Conservation (phyloP, 1,140 invertebrate species). For the Colletes gigas region DNA sequence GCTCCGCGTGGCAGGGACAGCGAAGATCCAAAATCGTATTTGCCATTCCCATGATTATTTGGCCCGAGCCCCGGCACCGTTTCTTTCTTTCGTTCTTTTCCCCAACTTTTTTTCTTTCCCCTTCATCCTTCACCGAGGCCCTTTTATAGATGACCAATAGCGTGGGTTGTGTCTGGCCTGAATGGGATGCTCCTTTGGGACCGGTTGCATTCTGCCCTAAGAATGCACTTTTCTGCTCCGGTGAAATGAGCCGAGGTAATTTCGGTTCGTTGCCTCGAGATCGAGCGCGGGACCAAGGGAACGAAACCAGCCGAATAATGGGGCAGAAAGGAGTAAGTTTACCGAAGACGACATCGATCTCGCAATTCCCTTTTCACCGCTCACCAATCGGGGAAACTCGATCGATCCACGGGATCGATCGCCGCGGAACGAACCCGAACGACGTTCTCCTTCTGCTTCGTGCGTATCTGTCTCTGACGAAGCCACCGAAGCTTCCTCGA, state of each 20-base stretch:
- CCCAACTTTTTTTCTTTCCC: neutral
- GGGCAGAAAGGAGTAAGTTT: constrained; percentile 55
- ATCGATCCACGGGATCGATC: constrained; percentile 18
- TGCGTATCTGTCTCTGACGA: constrained; percentile 15
- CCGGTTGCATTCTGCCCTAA: constrained; percentile 56
- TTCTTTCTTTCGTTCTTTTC: neutral
- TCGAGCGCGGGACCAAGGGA: constrained; percentile 7
- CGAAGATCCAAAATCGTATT: constrained; percentile 72
- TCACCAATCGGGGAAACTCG: constrained; percentile 13
- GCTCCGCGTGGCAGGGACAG: constrained; percentile 60
- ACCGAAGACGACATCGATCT: constrained; percentile 51
- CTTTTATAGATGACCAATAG: constrained; percentile 74
- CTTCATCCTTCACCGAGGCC: constrained; percentile 46
- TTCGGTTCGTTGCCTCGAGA: constrained; percentile 63
- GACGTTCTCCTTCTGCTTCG: neutral
- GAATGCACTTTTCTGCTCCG: constrained; percentile 72
- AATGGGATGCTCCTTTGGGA: constrained; percentile 74
- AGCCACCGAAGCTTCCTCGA: constrained; percentile 11
- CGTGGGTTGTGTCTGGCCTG: constrained; percentile 62
- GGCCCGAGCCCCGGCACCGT: constrained; percentile 47
- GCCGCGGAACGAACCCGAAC: neutral
- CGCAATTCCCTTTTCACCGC: constrained; percentile 23
- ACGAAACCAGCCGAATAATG: constrained; percentile 23
- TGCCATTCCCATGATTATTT: constrained; percentile 79
- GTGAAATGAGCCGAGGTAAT: constrained; percentile 78